Evolutionary conservation across 2,797 vertebrate species (phyloP).

Genomic region (Oryzias dopingdopingensis): DNA sequence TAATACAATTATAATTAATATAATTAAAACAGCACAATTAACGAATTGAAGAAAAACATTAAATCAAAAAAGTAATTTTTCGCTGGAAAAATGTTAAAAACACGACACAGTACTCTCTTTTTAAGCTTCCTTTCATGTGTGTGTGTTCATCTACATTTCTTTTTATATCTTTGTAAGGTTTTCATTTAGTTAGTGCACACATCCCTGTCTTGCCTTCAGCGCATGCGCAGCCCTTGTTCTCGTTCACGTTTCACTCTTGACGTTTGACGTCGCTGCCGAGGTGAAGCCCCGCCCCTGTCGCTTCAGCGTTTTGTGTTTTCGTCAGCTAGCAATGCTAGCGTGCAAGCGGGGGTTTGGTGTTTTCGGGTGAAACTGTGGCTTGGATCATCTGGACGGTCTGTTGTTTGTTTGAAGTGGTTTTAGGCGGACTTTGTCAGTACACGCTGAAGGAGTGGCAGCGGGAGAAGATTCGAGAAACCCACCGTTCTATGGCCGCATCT

Average conservation of each 20-base stretch:
- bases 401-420: not conserved
- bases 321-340: slow-evolving; percentile 52
- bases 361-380: not conserved
- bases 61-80: too few relatives aligned
- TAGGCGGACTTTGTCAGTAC: slow-evolving; percentile 6
- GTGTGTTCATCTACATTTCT: too few relatives aligned
- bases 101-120: too few relatives aligned
- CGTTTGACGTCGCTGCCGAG: slow-evolving; percentile 6
- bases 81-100: too few relatives aligned
- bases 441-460: slow-evolving; percentile 30
- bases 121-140: too few relatives aligned
- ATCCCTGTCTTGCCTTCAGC: not conserved
- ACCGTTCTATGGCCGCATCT: slow-evolving; percentile 52
- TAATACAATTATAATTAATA: too few relatives aligned
- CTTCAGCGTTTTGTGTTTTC: slow-evolving; percentile 63
- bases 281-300: slow-evolving; percentile 48
- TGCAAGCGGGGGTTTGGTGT: slow-evolving; percentile 36
- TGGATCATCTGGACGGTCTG: not conserved
- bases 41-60: too few relatives aligned
- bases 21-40: too few relatives aligned
- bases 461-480: slow-evolving; percentile 34
- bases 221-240: slow-evolving; percentile 30
- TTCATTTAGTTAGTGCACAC: not conserved
- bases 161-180: too few relatives aligned
- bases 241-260: not conserved